phyloP scores from a whole-genome alignment of 2,797 vertebrate genomes.

The Gallirallus australis region DNA sequence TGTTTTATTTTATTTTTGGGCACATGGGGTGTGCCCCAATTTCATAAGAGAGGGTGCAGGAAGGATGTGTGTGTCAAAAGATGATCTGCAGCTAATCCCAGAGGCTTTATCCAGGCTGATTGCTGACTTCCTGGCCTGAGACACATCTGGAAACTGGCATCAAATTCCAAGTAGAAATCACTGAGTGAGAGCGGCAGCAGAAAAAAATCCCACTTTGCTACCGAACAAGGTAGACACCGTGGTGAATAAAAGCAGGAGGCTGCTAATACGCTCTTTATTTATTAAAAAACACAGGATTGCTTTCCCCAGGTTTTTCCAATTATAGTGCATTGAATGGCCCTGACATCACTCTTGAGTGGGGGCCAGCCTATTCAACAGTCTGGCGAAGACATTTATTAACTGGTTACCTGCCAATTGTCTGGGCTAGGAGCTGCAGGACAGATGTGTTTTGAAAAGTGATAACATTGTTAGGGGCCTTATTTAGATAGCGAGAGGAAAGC shows the following conservation, averaged over 20 bases:
- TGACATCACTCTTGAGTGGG: constrained; percentile 89
- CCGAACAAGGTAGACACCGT: constrained; percentile 36
- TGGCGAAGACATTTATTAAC: constrained; percentile 81
- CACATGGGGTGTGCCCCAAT: constrained; percentile 34
- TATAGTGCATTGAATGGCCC: constrained; percentile 81
- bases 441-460: constrained; percentile 83
- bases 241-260: constrained; percentile 59
- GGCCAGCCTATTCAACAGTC: constrained; percentile 85
- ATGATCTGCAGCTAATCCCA: constrained; percentile 83
- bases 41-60: constrained; percentile 56
- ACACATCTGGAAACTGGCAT: constrained; percentile 57
- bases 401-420: constrained; percentile 86
- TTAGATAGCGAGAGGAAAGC: constrained; percentile 66
- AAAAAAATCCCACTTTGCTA: constrained; percentile 53
- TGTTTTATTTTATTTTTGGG: constrained; percentile 57
- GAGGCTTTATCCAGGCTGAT: constrained; percentile 84
- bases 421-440: constrained; percentile 77
- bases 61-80: constrained; percentile 77
- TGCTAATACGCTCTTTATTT: constrained; percentile 64
- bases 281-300: constrained; percentile 62
- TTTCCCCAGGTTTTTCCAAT: constrained; percentile 88
- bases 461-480: constrained; percentile 77
- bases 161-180: constrained; percentile 48
- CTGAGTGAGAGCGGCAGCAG: not conserved
- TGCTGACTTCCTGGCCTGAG: constrained; percentile 83